Evolutionary conservation across 64 coral and sea anemone genomes (phyloP), one percentile per base, ranked within the genome.

Genomic region (Stichodactyla mertensii): DNA sequence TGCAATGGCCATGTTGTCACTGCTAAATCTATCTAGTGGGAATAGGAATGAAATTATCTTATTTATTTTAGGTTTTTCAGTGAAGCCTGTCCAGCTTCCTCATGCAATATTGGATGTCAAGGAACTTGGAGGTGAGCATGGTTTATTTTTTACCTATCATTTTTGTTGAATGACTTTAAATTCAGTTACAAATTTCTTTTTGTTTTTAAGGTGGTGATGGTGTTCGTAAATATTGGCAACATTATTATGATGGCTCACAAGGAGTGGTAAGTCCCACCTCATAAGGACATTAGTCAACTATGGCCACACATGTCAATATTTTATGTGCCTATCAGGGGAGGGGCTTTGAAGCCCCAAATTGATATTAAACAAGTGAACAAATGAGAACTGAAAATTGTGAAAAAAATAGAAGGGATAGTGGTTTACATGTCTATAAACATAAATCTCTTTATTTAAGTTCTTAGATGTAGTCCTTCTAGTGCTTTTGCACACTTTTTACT

Each of bases 101-200:
- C 84, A 61, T 55, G 93, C 93, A 51, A 99, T 99, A 71, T 79
- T 99, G 5, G 95, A 99, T 95, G 86, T 99, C 9, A 99, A 99
- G 64, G 97, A 99, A 86, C 97, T 99, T 66, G 97, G 97, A 94
- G 97, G 97, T 99, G 24, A 31, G 9, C 10, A 27, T 58, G 56
- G 5, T 64, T 64, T 18, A 2, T 5, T 64, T 2, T 45, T 45
- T 45, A 45, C 36, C 3, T 45, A 45, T 3, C 36, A 45, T 45
- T 45, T 45, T 45, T 45, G 36, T 45, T 45, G 36, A 45, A 45
- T 45, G 36, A 16, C 19, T 64, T 64, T 64, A 64, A 66, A 0
- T 45, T 45, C 56, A 58, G 56, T 58, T 58, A 1, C n/a, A 59
- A 45, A 2, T 0, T 45, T 56, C 18, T 88, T 36, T 52, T 61